Base-by-base conservation (phyloP, 1,140 invertebrate species). In the Callitettix versicolor region DNA sequence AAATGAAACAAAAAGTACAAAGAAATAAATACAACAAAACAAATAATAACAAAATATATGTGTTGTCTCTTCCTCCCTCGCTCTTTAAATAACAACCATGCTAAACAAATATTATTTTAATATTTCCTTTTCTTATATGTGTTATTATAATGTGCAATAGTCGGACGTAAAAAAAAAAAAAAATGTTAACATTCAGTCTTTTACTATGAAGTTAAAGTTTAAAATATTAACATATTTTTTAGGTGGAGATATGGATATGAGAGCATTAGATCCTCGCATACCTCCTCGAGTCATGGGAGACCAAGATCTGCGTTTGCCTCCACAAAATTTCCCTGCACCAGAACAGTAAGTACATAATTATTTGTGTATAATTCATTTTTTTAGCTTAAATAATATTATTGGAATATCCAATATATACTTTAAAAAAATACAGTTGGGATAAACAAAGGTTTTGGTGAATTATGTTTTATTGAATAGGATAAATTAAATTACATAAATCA, bases 271-370 rank as follows among this genome's bases (percentile, higher is more conserved):
- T 65, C 74, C 72, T n/a, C 67, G 76, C 61, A 65, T 70, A 34
- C 67, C 71, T 12, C 67, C 71, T 12, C 21, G 22, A 51, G n/a
- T 4, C 41, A 20, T 24, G 14, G 33, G 22, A 65, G 81, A 83
- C 63, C 79, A 81, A 64, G 81, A 83, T 66, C 71, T 82, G 64
- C 69, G 81, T 40, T 72, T 73, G 51, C 58, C 54, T 21, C 56
- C 36, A 18, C 51, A 24, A 17, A 17, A 34, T 2, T 22, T 40
- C 24, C 58, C 46, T 21, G 36, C 46, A 42, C 51, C 43, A 18
- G 54, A 56, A 15, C 44, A 34, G 54, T 56, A 26, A 56, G 54
- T 56, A 22, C 17, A 4, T 9, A 30, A 9, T 49, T 26, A 11
- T 24, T 24, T 20, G n/a, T n/a, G 11, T 34, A 9, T 50, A 47